These are phyloP conservation scores for Lethrus apterus DNA, from an alignment of 1,140 invertebrate genomes.

Conservation along the genomic window DNA sequence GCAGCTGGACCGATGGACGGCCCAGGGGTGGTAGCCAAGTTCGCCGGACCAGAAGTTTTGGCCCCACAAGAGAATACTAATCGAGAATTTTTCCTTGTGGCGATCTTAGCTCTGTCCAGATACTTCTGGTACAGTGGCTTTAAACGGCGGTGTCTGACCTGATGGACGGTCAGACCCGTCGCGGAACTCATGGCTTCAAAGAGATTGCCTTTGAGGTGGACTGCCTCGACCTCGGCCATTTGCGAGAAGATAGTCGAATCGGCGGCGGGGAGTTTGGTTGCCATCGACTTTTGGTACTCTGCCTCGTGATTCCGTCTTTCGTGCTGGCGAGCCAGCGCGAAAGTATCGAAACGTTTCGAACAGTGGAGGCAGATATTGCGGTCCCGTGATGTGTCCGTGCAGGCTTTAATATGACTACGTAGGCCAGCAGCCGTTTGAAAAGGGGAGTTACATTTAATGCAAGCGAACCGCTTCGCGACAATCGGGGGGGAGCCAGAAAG, in stretches of 20 bases:
- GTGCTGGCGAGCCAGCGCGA: constrained; percentile 7
- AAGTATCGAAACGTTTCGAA: not conserved
- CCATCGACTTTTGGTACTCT: not conserved
- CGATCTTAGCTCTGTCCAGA: not conserved
- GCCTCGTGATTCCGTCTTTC: not conserved
- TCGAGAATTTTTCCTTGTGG: too few relatives aligned
- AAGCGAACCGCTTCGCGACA: not conserved
- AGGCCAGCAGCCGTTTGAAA: not conserved
- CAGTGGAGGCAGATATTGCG: constrained; percentile 5
- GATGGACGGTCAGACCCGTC: constrained; percentile 13
- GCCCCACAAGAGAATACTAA: too few relatives aligned
- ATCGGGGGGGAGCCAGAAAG: constrained; percentile 1
- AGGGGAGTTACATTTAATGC: constrained; percentile 1
- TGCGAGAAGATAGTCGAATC: not conserved
- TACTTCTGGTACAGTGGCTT: constrained; percentile 1
- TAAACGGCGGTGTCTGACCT: not conserved
- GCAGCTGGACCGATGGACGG: too few relatives aligned
- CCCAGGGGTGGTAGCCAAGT: too few relatives aligned
- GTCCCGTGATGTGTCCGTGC: too few relatives aligned
- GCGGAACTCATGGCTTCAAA: not conserved
- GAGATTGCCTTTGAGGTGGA: not conserved
- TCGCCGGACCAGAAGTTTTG: too few relatives aligned
- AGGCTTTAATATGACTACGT: too few relatives aligned
- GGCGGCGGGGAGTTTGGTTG: not conserved
- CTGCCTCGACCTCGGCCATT: constrained; percentile 4